Percentiles rank a stretch among this genome's conserved stretches.
Conservation (phyloP, 2,113 vertebrate species). For the Thalassarche chlororhynchos region DNA sequence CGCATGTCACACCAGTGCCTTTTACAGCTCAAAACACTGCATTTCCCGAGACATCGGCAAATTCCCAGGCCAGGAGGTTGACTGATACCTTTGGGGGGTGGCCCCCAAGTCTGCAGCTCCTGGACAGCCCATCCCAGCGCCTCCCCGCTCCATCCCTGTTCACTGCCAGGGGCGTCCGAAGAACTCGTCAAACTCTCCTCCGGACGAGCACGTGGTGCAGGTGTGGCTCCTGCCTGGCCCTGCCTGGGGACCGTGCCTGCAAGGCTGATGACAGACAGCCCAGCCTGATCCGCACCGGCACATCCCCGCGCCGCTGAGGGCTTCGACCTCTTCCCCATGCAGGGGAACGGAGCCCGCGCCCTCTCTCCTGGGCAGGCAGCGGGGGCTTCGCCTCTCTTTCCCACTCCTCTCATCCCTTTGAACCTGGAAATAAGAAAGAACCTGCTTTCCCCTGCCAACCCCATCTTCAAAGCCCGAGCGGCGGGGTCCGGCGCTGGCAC, state of each 20-base stretch:
- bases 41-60: rapidly evolving
- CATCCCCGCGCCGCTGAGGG: not conserved
- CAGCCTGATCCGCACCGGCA: not conserved
- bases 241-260: not conserved
- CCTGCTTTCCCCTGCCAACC: not conserved
- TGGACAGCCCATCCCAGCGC: not conserved
- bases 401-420: not conserved
- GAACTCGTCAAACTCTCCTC: not conserved
- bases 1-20: not conserved
- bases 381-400: not conserved
- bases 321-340: not conserved
- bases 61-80: not conserved
- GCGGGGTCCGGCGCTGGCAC: constrained; percentile 43
- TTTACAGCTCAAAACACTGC: not conserved
- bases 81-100: not conserved
- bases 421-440: constrained; percentile 4
- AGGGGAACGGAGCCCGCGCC: rapidly evolving
- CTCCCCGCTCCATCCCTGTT: not conserved
- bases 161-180: not conserved
- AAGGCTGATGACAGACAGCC: not conserved
- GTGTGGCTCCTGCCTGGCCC: not conserved
- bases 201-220: not conserved
- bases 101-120: not conserved
- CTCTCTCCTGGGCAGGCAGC: not conserved
- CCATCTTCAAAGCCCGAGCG: constrained; percentile 41